Evolutionary conservation across 2,888 invertebrate genomes (phyloP).

Genomic region (Chromoteleia sp.): DNA sequence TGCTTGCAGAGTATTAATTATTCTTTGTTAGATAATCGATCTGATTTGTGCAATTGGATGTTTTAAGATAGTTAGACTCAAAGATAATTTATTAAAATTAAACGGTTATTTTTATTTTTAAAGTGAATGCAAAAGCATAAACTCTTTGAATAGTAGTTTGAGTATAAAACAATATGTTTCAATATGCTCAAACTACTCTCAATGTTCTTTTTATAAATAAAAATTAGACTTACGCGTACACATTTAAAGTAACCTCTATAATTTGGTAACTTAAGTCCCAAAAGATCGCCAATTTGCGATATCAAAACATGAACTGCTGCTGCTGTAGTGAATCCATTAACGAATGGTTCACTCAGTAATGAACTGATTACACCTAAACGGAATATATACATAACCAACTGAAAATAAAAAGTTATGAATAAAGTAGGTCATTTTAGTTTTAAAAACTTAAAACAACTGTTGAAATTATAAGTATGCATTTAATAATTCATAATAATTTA

Average conservation of each 20-base stretch:
- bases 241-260: conserved; percentile 88
- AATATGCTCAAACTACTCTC: too few relatives aligned
- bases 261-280: conserved; percentile 86
- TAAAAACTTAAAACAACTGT: too few relatives aligned
- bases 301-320: conserved; percentile 94
- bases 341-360: conserved; percentile 92
- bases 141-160: too few relatives aligned
- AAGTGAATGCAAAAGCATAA: too few relatives aligned
- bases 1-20: too few relatives aligned
- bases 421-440: too few relatives aligned
- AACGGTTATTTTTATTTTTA: too few relatives aligned
- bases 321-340: conserved; percentile 95
- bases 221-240: conserved; percentile 84
- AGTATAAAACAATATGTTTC: too few relatives aligned
- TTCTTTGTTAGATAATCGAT: too few relatives aligned
- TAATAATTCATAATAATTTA: neutral
- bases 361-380: conserved; percentile 91
- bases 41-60: too few relatives aligned
- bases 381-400: conserved; percentile 91
- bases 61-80: too few relatives aligned
- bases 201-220: conserved; percentile 5
- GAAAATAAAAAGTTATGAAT: conserved; percentile 63
- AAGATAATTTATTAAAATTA: too few relatives aligned
- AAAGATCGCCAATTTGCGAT: conserved; percentile 89
- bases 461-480: neutral